A percentile compares a stretch with the other conserved stretches of the same genome.
These are phyloP conservation scores for Erithacus rubecula DNA, from an alignment of 2,797 vertebrate genomes.

Conservation along the genomic window DNA sequence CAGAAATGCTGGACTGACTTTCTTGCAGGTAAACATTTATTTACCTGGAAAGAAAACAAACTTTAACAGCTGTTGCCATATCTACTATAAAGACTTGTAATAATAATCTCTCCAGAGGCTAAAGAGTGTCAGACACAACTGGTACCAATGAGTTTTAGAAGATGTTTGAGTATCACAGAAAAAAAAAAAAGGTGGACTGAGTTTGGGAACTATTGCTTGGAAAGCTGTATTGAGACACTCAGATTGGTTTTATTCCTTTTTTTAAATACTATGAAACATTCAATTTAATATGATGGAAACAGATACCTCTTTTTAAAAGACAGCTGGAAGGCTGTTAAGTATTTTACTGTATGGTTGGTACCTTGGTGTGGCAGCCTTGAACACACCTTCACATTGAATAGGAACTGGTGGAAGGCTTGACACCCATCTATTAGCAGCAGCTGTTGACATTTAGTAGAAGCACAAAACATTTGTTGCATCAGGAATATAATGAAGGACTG, in stretches of 20 bases:
- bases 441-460: not conserved
- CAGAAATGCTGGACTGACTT: slow-evolving; percentile 16
- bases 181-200: slow-evolving; percentile 25
- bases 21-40: slow-evolving; percentile 35
- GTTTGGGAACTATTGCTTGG: slow-evolving; percentile 31
- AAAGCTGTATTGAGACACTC: slow-evolving; percentile 58
- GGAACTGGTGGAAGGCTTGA: not conserved
- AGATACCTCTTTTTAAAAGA: not conserved
- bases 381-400: not conserved
- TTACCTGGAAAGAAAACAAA: slow-evolving; percentile 11
- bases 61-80: not conserved
- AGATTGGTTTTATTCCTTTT: not conserved
- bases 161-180: slow-evolving; percentile 20
- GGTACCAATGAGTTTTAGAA: slow-evolving; percentile 11
- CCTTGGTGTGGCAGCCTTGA: not conserved
- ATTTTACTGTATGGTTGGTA: not conserved
- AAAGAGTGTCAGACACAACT: slow-evolving; percentile 26
- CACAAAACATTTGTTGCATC: not conserved
- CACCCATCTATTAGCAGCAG: not conserved
- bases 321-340: not conserved
- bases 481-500: not conserved
- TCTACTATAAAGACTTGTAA: slow-evolving; percentile 33
- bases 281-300: not conserved
- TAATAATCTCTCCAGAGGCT: slow-evolving; percentile 34
- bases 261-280: not conserved